These are phyloP conservation scores for Psilanteris sp. DNA, from an alignment of 1,140 invertebrate species.

Conservation along the genomic window DNA sequence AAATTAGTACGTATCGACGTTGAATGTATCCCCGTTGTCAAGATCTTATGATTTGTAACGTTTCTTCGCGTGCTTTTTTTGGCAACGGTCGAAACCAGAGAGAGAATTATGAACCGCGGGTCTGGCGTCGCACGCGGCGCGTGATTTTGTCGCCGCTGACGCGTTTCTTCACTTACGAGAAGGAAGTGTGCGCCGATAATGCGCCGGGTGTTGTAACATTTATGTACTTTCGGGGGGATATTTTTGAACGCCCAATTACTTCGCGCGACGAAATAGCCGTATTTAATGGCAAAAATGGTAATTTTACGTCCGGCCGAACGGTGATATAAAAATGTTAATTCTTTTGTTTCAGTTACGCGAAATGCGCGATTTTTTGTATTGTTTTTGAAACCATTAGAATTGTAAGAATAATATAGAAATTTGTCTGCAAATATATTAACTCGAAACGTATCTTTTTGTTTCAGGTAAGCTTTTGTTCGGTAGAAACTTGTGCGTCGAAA, in stretches of 20 bases:
- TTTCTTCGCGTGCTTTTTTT: constrained; percentile 35
- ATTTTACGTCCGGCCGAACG: no score
- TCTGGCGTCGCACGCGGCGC: constrained; percentile 17
- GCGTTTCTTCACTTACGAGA: constrained; percentile 24
- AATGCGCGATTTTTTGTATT: no score
- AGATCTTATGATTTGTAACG: constrained; percentile 17
- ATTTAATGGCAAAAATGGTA: no score
- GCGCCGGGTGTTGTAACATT: constrained; percentile 42
- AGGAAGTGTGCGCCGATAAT: constrained; percentile 38
- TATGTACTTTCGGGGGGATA: constrained; percentile 38
- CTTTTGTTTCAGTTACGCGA: no score
- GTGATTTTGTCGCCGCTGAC: constrained; percentile 31
- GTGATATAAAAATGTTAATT: no score
- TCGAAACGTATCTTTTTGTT: no score
- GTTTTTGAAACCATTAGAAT: no score
- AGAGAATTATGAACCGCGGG: constrained; percentile 15
- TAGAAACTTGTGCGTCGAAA: no score
- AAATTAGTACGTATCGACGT: constrained; percentile 17
- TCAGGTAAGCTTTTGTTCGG: constrained; percentile 1
- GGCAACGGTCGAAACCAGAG: constrained; percentile 12
- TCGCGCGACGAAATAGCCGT: no score
- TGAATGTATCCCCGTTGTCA: constrained; percentile 32
- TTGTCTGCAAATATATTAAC: no score
- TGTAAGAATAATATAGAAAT: no score
- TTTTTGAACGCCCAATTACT: constrained; percentile 37